Base-by-base conservation (phyloP, 2,888 invertebrate genomes). In the Mactromeris polynyma region DNA sequence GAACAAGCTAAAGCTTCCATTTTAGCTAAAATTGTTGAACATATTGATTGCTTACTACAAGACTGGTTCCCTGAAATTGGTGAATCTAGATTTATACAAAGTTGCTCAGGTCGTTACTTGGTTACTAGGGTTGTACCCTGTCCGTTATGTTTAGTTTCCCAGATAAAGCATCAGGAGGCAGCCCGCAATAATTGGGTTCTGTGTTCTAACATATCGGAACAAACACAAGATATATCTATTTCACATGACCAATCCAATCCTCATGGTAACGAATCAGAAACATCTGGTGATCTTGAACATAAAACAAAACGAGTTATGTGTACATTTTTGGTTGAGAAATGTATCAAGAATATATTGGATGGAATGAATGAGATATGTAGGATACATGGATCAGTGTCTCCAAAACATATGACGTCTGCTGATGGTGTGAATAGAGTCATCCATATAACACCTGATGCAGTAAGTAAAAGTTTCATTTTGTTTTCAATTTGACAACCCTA, bases 51-150 rank as follows among this genome's bases (percentile, higher is more conserved):
- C 83, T 97, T 99, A 81, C 97, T 99, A 0, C 99, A 99, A 96
- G 99, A 99, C 97, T 99, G 99, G 99, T 99, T 99, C 96, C 99
- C 99, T 0, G 98, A 99, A 0, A 97, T 99, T 86, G 99, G 99
- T 33, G 95, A 95, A 83, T 99, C 99, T 0, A 98, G 99, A 69
- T 99, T 99, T 97, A 99, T 99, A 2, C 99, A 99, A 96, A 99
- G 99, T 0, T 99, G 99, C 0, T 99, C 99, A 91, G 99, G 99
- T 0, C 98, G 98, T 94, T 98, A 99, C 96, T 97, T 99, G 64
- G 98, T 99, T 83, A 99, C 99, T 0, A 97, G 99, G 17, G 97
- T 99, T 86, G 98, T 99, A 91, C 98, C 99, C 0, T 99, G 99
- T 96, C 98, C 99, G 0, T 97, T 98, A 40, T 99, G 99, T 96